Conservation (phyloP, 2,113 vertebrate species). For the Scalopus aquaticus region DNA sequence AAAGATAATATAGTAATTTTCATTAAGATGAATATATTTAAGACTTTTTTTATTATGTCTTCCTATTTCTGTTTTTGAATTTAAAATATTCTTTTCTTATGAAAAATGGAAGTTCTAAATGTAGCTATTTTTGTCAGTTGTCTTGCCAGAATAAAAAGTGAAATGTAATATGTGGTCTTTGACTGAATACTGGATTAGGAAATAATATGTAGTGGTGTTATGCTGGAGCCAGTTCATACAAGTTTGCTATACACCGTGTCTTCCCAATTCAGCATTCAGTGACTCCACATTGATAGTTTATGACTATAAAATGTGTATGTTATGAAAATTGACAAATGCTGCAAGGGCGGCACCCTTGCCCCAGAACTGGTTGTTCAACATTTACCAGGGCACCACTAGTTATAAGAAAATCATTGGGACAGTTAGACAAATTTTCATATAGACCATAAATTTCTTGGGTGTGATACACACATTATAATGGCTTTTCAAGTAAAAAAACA, state of each 20-base stretch:
- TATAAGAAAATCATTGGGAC: neutral
- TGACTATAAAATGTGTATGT: neutral
- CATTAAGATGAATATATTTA: no score
- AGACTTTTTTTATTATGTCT: no score
- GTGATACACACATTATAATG: neutral
- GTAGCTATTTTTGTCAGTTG: neutral
- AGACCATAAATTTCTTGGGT: neutral
- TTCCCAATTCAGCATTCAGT: neutral
- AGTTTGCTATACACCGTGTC: rapidly evolving
- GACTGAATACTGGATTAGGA: neutral
- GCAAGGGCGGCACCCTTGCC: neutral
- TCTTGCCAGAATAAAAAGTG: neutral
- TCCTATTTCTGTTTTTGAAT: neutral
- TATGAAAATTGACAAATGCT: neutral
- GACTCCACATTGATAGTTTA: neutral
- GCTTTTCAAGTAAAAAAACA: neutral
- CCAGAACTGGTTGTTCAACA: neutral
- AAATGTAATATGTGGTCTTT: no score
- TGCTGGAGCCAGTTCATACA: rapidly evolving
- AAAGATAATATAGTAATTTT: neutral
- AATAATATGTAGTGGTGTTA: neutral
- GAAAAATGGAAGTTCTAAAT: neutral
- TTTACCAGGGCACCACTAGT: neutral
- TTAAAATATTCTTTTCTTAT: neutral
- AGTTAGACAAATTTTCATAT: neutral